Conservation (phyloP, 2,113 vertebrate species). For the Laterallus jamaicensis region DNA sequence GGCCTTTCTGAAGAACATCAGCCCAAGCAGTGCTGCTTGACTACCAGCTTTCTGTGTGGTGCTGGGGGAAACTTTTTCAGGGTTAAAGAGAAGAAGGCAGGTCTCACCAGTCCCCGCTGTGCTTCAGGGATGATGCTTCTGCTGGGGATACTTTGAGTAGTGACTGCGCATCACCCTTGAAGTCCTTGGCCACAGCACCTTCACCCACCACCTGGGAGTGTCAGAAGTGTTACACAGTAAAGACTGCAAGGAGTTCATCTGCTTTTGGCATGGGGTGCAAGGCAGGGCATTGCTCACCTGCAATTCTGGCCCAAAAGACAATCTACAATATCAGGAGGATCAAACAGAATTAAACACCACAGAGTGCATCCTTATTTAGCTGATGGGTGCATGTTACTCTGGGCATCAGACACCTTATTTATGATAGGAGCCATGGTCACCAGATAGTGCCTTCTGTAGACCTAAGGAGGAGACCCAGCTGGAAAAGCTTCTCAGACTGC, state of each 20-base stretch:
- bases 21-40: background rate
- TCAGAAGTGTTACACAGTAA: accelerated
- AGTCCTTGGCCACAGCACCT: background rate
- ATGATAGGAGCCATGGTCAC: background rate
- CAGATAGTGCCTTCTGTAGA: background rate
- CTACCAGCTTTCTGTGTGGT: background rate
- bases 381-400: background rate
- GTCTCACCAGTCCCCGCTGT: accelerated
- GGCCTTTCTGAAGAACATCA: background rate
- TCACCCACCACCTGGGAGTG: background rate
- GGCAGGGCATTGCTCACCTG: background rate
- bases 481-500: background rate
- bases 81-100: background rate
- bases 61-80: background rate
- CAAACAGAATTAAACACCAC: background rate
- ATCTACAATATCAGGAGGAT: background rate
- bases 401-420: background rate
- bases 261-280: background rate
- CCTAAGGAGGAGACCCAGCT: accelerated
- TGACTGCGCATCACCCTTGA: background rate
- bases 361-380: background rate
- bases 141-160: background rate
- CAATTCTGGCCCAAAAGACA: background rate
- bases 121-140: background rate
- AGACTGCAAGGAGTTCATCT: background rate